Evolutionary conservation across 2,888 invertebrate species (phyloP), one percentile per base, ranked within the genome.

Genomic region (Megamerina dolium): DNA sequence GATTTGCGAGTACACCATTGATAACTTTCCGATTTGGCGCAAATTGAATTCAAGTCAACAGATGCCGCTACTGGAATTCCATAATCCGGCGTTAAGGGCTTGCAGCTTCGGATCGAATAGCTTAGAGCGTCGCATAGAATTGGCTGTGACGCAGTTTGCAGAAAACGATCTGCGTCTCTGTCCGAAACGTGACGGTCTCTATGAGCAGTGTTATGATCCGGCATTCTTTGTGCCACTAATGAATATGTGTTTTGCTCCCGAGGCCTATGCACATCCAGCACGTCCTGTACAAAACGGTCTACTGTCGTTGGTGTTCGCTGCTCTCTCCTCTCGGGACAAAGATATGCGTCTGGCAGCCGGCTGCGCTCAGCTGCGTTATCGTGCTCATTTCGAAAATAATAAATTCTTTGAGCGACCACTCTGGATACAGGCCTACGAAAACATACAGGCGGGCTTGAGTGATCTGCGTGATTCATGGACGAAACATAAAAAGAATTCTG

Each of bases 151-250:
- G 0, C 36, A 56, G 3, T 63, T 68, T 23, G 32, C 47, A 0
- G 53, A 60, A 41, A 29, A 26, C 18, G 52, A 49, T 19, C 51
- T 70, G 21, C 66, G 68, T 3, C 35, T 68, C 17, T 70, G 64
- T 27, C 68, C 69, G 9, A 64, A 63, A 34, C 60, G 64, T 3
- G 54, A 61, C 0, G 54, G 56, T 12, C 35, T 64, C 16, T 60
- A 59, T 39, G 64, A 71, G 32, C 68, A 74, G 4, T 73, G 85
- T 39, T 93, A 93, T 57, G 92, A 93, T 72, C 85, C 92, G 2
- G 76, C 82, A 19, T 93, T 91, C 64, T 73, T 90, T 52, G 74
- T 92, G 41, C 87, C 90, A 0, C 65, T 91, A 9, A 77, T 93
- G 63, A 80, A 80, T 49, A 80, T 83, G 59, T 70, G 89, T 33